phyloP scores from a whole-genome alignment of 2,797 vertebrate species.

The Champsocephalus gunnari region DNA sequence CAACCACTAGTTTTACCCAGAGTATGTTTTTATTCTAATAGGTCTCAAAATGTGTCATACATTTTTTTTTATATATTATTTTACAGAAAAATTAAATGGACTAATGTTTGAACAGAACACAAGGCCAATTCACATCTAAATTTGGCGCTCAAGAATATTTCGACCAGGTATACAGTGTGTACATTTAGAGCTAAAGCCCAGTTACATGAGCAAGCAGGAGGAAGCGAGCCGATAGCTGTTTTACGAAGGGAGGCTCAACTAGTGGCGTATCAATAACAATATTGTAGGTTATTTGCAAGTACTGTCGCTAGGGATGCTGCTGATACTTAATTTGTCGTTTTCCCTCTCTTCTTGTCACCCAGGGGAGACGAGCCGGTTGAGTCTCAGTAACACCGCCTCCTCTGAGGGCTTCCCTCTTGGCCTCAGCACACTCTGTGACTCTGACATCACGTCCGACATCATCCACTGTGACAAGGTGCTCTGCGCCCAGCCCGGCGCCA shows the following conservation, averaged over 20 bases:
- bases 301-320: neutral
- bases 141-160: neutral
- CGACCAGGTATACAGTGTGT: neutral
- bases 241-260: neutral
- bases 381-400: conserved; percentile 35
- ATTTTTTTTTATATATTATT: neutral
- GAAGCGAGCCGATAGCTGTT: neutral
- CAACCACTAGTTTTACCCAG: neutral
- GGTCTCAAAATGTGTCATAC: no score
- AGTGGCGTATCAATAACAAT: neutral
- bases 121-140: neutral
- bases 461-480: conserved; percentile 76
- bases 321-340: neutral
- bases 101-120: neutral
- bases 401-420: conserved; percentile 75
- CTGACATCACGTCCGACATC: conserved; percentile 72
- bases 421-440: conserved; percentile 64
- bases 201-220: neutral
- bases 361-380: conserved; percentile 26
- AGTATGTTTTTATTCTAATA: no score
- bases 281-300: neutral
- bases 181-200: neutral
- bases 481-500: conserved; percentile 59
- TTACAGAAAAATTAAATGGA: neutral
- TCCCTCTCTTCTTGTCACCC: neutral